These are phyloP conservation scores for Psix sp. DNA, from an alignment of 1,140 invertebrate genomes.

Conservation along the genomic window DNA sequence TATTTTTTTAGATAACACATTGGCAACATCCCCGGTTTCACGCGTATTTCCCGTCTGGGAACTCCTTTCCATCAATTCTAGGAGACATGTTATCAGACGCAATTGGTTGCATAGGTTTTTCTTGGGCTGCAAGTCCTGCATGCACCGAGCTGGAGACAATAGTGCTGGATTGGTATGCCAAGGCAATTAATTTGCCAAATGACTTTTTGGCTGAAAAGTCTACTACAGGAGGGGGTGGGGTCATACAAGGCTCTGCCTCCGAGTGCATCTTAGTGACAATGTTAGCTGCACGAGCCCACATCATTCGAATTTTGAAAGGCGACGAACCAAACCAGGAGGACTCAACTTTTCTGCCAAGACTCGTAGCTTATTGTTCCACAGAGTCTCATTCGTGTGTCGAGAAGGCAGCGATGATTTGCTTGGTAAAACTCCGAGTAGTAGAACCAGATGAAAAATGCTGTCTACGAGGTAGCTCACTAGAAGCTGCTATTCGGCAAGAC, in stretches of 20 bases:
- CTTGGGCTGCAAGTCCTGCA: conserved; percentile 93
- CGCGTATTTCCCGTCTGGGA: conserved; percentile 97
- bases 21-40: conserved; percentile 98
- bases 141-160: conserved; percentile 91
- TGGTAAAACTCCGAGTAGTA: conserved; percentile 91
- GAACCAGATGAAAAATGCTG: conserved; percentile 90
- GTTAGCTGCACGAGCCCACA: conserved; percentile 86
- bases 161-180: conserved; percentile 82
- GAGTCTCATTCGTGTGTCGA: conserved; percentile 96
- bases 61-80: conserved; percentile 95
- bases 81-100: conserved; percentile 95
- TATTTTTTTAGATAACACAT: conserved; percentile 85
- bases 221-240: conserved; percentile 84
- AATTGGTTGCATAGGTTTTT: conserved; percentile 95
- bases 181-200: conserved; percentile 78
- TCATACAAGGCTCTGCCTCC: conserved; percentile 88
- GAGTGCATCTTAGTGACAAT: conserved; percentile 92
- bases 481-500: conserved; percentile 86
- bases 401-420: conserved; percentile 94
- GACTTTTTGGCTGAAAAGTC: conserved; percentile 78
- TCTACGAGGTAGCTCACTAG: conserved; percentile 85
- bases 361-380: conserved; percentile 89
- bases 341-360: conserved; percentile 86
- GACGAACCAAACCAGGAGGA: conserved; percentile 77
- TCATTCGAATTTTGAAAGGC: conserved; percentile 84